Evolutionary conservation across 1,140 invertebrate genomes (phyloP).

Genomic region (Ylistrum balloti): DNA sequence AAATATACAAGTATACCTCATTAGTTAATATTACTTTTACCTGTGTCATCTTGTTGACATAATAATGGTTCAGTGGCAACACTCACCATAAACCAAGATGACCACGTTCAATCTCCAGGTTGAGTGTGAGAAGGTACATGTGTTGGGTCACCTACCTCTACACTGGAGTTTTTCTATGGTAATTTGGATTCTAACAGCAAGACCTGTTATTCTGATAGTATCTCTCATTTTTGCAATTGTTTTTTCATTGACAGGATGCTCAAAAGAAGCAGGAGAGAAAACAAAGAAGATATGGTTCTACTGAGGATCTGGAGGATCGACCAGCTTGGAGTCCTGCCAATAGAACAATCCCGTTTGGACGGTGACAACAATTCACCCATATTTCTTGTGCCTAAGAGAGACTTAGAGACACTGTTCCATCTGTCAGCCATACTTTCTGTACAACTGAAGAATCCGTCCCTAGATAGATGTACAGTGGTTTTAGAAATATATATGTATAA

Average conservation of each 20-base stretch:
- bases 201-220: no score
- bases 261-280: constrained; percentile 60
- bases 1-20: no score
- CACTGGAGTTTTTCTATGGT: no score
- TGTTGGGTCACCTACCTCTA: no score
- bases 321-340: constrained; percentile 71
- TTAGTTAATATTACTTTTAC: no score
- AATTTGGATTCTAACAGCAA: no score
- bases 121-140: no score
- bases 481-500: no score
- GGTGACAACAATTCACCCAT: constrained; percentile 47
- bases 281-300: constrained; percentile 48
- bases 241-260: constrained; percentile 56
- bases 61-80: no score
- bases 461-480: neutral
- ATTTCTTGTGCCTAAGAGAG: neutral
- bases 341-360: constrained; percentile 68
- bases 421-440: neutral
- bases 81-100: no score
- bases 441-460: neutral
- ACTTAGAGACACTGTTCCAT: neutral
- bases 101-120: no score
- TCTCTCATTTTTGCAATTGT: neutral
- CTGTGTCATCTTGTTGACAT: no score
- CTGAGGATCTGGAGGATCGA: constrained; percentile 59